Conservation (phyloP, 2,113 vertebrate genomes). For the Podarcis raffonei region DNA sequence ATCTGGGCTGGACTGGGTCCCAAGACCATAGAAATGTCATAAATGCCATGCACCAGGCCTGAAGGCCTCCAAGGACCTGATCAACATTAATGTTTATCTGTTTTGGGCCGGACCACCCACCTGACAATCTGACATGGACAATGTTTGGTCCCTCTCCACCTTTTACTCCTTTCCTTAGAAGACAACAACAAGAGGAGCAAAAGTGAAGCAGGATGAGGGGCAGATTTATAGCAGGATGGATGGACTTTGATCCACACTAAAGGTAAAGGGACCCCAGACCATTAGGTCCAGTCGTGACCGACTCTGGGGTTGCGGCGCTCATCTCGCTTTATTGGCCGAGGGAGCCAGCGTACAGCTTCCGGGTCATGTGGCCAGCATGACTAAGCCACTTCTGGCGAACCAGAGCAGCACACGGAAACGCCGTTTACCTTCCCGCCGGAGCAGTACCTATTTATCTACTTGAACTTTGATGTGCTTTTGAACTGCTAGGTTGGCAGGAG, state of each 20-base stretch:
- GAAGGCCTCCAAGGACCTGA: not conserved
- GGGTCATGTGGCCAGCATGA: too few relatives aligned
- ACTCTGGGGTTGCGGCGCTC: too few relatives aligned
- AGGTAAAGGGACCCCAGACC: too few relatives aligned
- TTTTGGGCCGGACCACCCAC: not conserved
- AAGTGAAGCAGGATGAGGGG: not conserved
- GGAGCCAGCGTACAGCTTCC: too few relatives aligned
- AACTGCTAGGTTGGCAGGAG: too few relatives aligned
- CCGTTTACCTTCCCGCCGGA: too few relatives aligned
- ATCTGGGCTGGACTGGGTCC: not conserved
- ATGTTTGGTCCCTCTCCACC: not conserved
- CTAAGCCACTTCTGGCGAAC: too few relatives aligned
- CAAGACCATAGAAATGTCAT: not conserved
- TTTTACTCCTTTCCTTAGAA: not conserved
- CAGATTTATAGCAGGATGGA: not conserved
- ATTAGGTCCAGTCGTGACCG: too few relatives aligned
- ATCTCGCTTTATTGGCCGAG: too few relatives aligned
- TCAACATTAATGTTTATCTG: not conserved
- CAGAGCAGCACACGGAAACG: too few relatives aligned
- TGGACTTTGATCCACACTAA: not conserved
- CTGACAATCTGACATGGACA: not conserved
- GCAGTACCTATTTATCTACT: too few relatives aligned
- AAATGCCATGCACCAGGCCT: not conserved
- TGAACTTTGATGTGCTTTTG: too few relatives aligned
- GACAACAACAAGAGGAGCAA: not conserved